Base-by-base conservation (phyloP, 2,797 vertebrate genomes). In the Arctocebus calabarensis region DNA sequence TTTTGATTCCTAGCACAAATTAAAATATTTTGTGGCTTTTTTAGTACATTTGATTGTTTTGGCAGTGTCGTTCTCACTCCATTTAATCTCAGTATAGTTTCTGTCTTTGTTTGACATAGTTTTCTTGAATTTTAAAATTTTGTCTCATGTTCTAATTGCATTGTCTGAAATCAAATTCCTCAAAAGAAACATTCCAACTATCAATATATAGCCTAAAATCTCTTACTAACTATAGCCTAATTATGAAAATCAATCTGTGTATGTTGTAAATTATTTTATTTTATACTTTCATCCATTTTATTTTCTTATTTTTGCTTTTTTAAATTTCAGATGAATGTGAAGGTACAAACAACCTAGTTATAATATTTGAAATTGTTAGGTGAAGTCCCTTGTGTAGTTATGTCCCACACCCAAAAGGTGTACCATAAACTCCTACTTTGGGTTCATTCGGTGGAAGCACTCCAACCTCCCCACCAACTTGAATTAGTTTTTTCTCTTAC, bases 81-180 rank as follows among this genome's bases (percentile, higher is more conserved):
- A 20, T 87, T 96, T 71, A 52, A 57, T 84, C 25, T 23, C 55
- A 29, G 11, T 70, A 37, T 29, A 90, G 70, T 34, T 23, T 84
- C 27, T 45, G 4, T 23, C 19, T 2, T 84, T 48, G n/a, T 64
- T 88, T 77, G 55, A 43, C 3, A 27, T 10, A 48, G 8, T 74
- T 68, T 77, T 77, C 16, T 61, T 87, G 1, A 83, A 68, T 66
- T 61, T 90, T 73, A 55, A 48, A 92, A 87, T 85, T 43, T 27
- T 61, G 23, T 87, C 23, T 79, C 23, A 10, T 68, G n/a, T 5
- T 79, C 29, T 20, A 52, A 52, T 37, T 23, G 57, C 79, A 25
- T 70, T 81, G 29, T 70, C 61, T 94, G 45, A 82, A 66, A 88
- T 81, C 22, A 77, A 88, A 94, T 5, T 83, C 55, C 22, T 94